These are phyloP conservation scores for Chrysogorgia sp. DNA, from an alignment of 92 coral and sea anemone species.

Conservation along the genomic window DNA sequence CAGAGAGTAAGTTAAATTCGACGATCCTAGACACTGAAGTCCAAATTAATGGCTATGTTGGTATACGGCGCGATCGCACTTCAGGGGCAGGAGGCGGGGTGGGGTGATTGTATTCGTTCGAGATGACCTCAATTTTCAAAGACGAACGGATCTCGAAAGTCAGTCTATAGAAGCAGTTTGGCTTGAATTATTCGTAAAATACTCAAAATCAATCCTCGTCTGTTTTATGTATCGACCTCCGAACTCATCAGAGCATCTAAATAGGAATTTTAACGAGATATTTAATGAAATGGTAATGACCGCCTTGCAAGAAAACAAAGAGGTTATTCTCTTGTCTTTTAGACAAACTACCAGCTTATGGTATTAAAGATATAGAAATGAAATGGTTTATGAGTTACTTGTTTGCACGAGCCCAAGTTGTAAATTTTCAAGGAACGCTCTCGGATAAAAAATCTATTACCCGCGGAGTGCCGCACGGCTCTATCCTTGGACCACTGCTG, in stretches of 20 bases:
- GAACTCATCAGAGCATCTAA: slow-evolving; percentile 4
- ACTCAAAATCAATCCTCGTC: no score
- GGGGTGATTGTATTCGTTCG: not conserved
- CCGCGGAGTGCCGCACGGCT: no score
- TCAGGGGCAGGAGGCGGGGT: slow-evolving; percentile 10
- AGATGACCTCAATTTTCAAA: not conserved
- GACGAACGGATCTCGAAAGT: not conserved
- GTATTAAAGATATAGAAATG: no score
- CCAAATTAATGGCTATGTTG: not conserved
- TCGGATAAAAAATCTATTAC: no score
- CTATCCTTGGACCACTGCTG: no score
- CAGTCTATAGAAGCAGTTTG: not conserved
- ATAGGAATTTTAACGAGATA: not conserved
- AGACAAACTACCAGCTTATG: no score
- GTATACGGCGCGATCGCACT: not conserved
- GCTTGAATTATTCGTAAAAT: not conserved
- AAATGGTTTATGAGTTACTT: no score
- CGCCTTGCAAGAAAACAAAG: not conserved
- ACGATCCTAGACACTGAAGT: not conserved
- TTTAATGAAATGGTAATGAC: not conserved
- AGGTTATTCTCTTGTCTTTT: slow-evolving; percentile 1
- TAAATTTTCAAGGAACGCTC: no score
- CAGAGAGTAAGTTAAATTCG: slow-evolving; percentile 1
- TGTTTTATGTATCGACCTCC: not conserved
- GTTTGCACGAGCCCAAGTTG: no score